These are phyloP conservation scores for Ceratotherium simum DNA, from an alignment of 2,113 vertebrate genomes.

Conservation along the genomic window DNA sequence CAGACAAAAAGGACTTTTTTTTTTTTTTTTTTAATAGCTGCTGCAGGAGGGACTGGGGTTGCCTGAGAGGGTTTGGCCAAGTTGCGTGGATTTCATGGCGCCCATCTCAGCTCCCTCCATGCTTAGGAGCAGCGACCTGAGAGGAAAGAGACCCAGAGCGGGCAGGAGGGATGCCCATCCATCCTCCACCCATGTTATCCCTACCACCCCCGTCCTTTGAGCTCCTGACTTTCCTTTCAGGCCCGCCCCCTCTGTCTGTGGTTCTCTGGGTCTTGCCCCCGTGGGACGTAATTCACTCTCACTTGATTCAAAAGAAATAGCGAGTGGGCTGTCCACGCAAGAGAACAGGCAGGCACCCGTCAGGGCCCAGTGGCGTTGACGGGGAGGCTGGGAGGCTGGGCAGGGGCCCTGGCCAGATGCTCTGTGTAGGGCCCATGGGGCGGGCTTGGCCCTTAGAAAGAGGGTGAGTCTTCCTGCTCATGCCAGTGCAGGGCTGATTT, in stretches of 20 bases:
- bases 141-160: background rate
- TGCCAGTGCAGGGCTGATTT: background rate
- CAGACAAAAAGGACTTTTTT: background rate
- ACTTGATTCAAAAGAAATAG: background rate
- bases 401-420: background rate
- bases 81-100: background rate
- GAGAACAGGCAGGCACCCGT: too few species aligned
- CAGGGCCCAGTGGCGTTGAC: fast-evolving
- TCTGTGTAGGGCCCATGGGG: fast-evolving
- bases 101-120: background rate
- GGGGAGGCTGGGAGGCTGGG: background rate
- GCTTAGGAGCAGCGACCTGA: background rate
- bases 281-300: background rate
- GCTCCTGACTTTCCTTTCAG: background rate
- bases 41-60: background rate
- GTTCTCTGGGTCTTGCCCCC: background rate
- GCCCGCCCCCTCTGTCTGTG: fast-evolving
- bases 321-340: background rate
- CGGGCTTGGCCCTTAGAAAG: background rate
- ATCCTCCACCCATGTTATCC: background rate
- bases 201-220: background rate
- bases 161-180: background rate
- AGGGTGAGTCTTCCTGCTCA: background rate
- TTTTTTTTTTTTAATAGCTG: too few species aligned
- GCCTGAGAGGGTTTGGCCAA: background rate